Evolutionary conservation across 2,888 invertebrate species (phyloP).

Genomic region (Macrophya annulata): DNA sequence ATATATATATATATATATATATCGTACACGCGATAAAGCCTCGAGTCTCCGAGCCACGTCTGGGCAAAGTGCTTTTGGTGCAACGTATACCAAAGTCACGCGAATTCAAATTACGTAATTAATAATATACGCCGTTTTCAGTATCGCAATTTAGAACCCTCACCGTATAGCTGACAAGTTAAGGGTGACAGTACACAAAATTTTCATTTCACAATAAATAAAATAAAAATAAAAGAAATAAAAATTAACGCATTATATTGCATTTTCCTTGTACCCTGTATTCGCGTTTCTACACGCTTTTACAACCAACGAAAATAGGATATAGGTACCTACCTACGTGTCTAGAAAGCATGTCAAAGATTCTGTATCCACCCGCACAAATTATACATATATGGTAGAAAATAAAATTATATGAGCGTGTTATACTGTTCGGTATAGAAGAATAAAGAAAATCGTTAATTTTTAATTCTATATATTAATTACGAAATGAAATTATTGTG

Average conservation of each 20-base stretch:
- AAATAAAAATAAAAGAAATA: background rate
- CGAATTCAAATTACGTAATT: conserved; percentile 32
- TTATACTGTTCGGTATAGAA: background rate
- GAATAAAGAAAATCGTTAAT: background rate
- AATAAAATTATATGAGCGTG: background rate
- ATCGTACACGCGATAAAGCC: conserved; percentile 19
- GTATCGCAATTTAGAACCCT: background rate
- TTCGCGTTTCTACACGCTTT: background rate
- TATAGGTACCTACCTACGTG: background rate
- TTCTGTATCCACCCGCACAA: background rate
- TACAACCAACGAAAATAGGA: background rate
- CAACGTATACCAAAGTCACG: conserved; percentile 15
- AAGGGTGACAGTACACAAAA: background rate
- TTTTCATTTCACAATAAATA: background rate
- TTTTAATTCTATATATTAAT: background rate
- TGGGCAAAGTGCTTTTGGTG: conserved; percentile 25
- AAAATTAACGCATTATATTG: background rate
- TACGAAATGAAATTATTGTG: background rate
- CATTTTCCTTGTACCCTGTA: background rate
- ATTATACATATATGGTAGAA: background rate
- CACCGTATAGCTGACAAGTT: background rate
- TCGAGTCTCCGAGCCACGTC: background rate
- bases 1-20: background rate
- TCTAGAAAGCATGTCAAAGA: conserved; percentile 51
- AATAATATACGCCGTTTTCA: conserved; percentile 24